Evolutionary conservation across 1,140 invertebrate species (phyloP), one percentile per base, ranked within the genome.

Genomic region (Zophobas atratus): DNA sequence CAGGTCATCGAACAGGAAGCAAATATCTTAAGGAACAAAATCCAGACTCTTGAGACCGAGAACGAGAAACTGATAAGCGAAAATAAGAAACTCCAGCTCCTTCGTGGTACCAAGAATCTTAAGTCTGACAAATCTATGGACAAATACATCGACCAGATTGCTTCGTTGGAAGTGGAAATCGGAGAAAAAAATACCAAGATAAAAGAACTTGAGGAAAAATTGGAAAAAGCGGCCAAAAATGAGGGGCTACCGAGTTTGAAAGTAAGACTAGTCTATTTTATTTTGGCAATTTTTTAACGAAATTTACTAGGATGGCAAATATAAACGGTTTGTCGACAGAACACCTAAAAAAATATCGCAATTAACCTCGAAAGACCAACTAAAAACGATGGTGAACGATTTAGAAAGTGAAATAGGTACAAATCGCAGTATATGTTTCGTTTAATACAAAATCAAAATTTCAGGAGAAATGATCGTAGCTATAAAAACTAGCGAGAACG

Each of bases 311-410:
- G 51, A 33, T 32, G 38, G 53, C 57, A 57, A 75, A 32, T 75
- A 56, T 38, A 75, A 60, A 46, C n/a, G 41, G n/a, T 57, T 75
- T 46, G 35, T 60, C 43, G 53, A 90, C 48, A 87, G 91, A 80
- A 89, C 89, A 8, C 89, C 91, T 5, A 94, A 93, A 81, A 93
- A 93, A 82, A 87, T 92, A 1, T 92, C 90, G 1, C 93, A 94
- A 78, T 84, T 91, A 70, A 91, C 92, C 60, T 91, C 92, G 4
- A 93, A 93, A 88, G 82, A 91, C 51, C 91, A 94, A 87, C 85
- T 95, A 72, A 93, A 93, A 81, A 93, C 91, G 81, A 93, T 94
- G 91, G 91, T 95, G 0, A 92, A 94, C 67, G 94, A 95, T 53
- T 88, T 95, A 80, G 94, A 95, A 86, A 92, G 89, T 84, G 94